Evolutionary conservation across 1,140 invertebrate species (phyloP), one percentile per base, ranked within the genome.

Genomic region (Pseudomyrmex dendroicus): DNA sequence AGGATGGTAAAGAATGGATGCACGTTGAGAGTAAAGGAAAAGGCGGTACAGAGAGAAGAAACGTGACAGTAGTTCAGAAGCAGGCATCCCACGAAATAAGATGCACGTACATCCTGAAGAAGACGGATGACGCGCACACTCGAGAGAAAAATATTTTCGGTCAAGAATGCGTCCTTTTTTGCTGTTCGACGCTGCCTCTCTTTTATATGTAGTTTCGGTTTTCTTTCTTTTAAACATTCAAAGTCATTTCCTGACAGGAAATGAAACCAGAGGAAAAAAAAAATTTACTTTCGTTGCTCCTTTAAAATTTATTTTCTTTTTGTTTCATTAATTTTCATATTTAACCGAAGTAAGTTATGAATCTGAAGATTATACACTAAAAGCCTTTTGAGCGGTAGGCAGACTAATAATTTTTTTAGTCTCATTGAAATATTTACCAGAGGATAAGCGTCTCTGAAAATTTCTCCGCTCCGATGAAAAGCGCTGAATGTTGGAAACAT

Each of bases 31-130:
- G 66, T 59, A 59, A 77, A 70, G 66, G 44, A 48, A 80, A 72
- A 80, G 64, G 5, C 35, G 5, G 35, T 7, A 35, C 35, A 35
- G 5, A 35, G 35, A 35, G 35, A 35, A 35, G 67, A 66, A 80
- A 80, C 70, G 76, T 72, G 76, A 80, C 56, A 46, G 76, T 56
- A 44, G 44, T 66, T 72, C 44, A 13, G 56, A 13, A 35, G 10
- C 54, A 80, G 54, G 76, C 76, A 80, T 35, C 76, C 44, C 61
- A 72, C 76, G 76, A 80, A 80, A 80, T 80, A 80, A 80, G 76
- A 80, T 80, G 76, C 76, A 54, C 76, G 76, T 66, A 54, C 76
- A 22, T 80, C 44, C 15, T 20, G 54, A 66, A 13, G 46, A 59
- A 72, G 76, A 80, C 76, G n/a, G 54, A 80, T 72, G 66, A 61